phyloP scores from a whole-genome alignment of 1,140 invertebrate species.

The Mya arenaria region DNA sequence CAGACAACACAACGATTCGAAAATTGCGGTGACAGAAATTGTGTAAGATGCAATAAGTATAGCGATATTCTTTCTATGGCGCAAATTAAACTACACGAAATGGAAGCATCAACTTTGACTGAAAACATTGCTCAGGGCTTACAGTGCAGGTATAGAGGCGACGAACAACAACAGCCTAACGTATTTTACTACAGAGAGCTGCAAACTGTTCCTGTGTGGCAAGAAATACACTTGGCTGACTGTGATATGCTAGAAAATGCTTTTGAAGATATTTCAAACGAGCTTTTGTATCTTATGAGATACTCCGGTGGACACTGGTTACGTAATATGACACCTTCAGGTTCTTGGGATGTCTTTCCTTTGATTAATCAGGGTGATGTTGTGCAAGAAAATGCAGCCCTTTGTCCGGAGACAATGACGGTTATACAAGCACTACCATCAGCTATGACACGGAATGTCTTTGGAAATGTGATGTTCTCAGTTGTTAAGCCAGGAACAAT shows the following conservation, averaged over 20 bases:
- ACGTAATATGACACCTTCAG: conserved; percentile 67
- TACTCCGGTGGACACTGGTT: conserved; percentile 56
- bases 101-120: not conserved
- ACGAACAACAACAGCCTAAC: conserved; percentile 25
- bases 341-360: conserved; percentile 72
- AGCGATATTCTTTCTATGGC: conserved; percentile 53
- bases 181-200: conserved; percentile 30
- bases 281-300: conserved; percentile 55
- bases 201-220: not conserved
- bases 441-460: conserved; percentile 69
- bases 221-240: conserved; percentile 18
- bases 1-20: not conserved
- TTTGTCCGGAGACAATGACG: conserved; percentile 65
- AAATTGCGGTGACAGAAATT: conserved; percentile 62
- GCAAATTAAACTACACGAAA: not conserved
- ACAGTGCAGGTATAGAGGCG: not conserved
- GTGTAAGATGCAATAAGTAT: conserved; percentile 68
- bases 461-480: conserved; percentile 74
- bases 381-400: conserved; percentile 51
- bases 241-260: conserved; percentile 45
- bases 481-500: conserved; percentile 69
- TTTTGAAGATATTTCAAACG: conserved; percentile 55
- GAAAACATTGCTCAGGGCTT: conserved; percentile 21
- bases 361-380: conserved; percentile 71
- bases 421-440: conserved; percentile 50